Conservation (phyloP, 1,140 invertebrate genomes). For the Ditylenchus dipsaci region DNA sequence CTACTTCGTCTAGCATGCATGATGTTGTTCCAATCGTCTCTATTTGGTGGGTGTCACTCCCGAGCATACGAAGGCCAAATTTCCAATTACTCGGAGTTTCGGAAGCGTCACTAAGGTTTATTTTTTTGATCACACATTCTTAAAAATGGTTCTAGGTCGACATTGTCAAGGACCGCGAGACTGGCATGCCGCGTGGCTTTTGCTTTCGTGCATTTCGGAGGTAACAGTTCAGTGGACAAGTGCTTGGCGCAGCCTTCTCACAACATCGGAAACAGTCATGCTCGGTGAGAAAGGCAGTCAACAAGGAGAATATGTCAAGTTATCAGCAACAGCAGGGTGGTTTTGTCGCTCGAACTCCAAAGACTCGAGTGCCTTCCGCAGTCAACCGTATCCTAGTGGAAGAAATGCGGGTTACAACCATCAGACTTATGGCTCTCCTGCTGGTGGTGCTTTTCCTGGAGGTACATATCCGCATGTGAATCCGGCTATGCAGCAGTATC, state of each 20-base stretch:
- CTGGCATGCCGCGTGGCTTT: background rate
- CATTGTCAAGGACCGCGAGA: background rate
- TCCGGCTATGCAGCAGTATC: no score
- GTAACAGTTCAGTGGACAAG: background rate
- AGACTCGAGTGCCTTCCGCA: no score
- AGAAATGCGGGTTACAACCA: no score
- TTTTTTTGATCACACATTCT: background rate
- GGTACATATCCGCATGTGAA: no score
- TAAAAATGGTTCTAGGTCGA: background rate
- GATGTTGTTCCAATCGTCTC: background rate
- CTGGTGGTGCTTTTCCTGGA: no score
- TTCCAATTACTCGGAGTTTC: background rate
- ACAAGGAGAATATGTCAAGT: no score
- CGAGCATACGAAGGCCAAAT: background rate
- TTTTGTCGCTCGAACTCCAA: no score
- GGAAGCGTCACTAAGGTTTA: background rate
- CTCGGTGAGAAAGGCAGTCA: no score
- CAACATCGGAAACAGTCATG: background rate
- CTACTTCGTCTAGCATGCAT: no score
- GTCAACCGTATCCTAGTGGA: no score
- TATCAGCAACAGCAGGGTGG: no score
- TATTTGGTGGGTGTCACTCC: background rate
- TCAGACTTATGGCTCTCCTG: no score
- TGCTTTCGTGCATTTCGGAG: background rate
- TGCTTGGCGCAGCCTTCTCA: background rate